phyloP scores from a whole-genome alignment of 2,888 invertebrate species.

The Temnothorax ravouxi region DNA sequence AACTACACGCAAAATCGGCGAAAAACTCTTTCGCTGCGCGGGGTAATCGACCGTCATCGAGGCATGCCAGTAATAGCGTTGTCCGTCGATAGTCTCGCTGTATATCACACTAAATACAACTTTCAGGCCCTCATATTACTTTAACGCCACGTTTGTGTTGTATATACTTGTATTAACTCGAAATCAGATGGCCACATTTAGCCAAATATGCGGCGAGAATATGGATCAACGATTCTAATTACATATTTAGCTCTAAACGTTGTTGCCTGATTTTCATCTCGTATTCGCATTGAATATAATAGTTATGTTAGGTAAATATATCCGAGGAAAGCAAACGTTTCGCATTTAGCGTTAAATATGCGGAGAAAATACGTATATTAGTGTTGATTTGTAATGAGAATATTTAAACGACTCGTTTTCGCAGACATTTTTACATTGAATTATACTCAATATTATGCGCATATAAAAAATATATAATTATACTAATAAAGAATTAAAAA shows the following conservation, averaged over 20 bases:
- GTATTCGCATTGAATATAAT: constrained; percentile 32
- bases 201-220: constrained; percentile 38
- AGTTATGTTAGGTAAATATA: constrained; percentile 41
- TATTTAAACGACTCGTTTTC: not conserved
- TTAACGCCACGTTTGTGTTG: not conserved
- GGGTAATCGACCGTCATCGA: not conserved
- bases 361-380: constrained; percentile 5
- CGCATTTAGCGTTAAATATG: constrained; percentile 28
- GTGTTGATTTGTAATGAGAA: constrained; percentile 3
- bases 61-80: not conserved
- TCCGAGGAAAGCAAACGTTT: constrained; percentile 20
- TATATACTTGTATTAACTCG: constrained; percentile 22
- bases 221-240: constrained; percentile 38
- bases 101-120: not conserved
- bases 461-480: not conserved
- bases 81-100: not conserved
- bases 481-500: constrained; percentile 14
- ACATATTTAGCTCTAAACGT: constrained; percentile 42
- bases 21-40: not conserved
- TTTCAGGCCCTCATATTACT: not conserved
- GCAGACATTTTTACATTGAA: constrained; percentile 7
- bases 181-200: constrained; percentile 16
- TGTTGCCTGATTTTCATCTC: constrained; percentile 47
- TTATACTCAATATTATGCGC: not conserved
- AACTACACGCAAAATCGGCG: not conserved